phyloP scores from a whole-genome alignment of 1,140 invertebrate genomes.

The Drosophila dunni region DNA sequence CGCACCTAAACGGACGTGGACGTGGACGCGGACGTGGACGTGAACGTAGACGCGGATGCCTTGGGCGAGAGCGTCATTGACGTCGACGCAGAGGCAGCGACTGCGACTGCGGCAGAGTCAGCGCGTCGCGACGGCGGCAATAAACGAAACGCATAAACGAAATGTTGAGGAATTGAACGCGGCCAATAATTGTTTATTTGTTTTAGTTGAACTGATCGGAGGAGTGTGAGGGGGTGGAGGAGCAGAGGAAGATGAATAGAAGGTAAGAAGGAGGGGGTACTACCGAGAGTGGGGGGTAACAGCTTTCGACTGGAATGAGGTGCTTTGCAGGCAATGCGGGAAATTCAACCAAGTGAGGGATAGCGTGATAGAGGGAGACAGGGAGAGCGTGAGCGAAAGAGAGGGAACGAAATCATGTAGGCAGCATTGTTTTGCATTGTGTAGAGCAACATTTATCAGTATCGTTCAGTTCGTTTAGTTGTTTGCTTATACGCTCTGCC shows the following conservation, averaged over 20 bases:
- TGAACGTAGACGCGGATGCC: slow-evolving; percentile 8
- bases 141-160: slow-evolving; percentile 50
- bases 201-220: slow-evolving; percentile 37
- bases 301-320: slow-evolving; percentile 17
- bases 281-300: not conserved
- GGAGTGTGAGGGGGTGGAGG: not conserved
- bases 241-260: no score
- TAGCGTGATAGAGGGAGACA: no score
- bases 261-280: not conserved
- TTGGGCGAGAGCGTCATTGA: slow-evolving; percentile 28
- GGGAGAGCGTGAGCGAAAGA: not conserved
- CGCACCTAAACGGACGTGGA: slow-evolving; percentile 34
- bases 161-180: slow-evolving; percentile 57
- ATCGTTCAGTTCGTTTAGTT: slow-evolving; percentile 11
- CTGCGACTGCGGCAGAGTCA: slow-evolving; percentile 6
- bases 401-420: slow-evolving; percentile 26
- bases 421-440: slow-evolving; percentile 52
- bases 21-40: slow-evolving; percentile 20
- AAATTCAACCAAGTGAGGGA: not conserved
- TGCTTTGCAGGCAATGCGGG: slow-evolving; percentile 39
- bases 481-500: slow-evolving; percentile 10
- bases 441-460: slow-evolving; percentile 29
- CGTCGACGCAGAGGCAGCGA: not conserved
- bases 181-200: slow-evolving; percentile 76
- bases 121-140: slow-evolving; percentile 15